Evolutionary conservation across 2,113 vertebrate genomes (phyloP).

Genomic region (Oreochromis spilurus): DNA sequence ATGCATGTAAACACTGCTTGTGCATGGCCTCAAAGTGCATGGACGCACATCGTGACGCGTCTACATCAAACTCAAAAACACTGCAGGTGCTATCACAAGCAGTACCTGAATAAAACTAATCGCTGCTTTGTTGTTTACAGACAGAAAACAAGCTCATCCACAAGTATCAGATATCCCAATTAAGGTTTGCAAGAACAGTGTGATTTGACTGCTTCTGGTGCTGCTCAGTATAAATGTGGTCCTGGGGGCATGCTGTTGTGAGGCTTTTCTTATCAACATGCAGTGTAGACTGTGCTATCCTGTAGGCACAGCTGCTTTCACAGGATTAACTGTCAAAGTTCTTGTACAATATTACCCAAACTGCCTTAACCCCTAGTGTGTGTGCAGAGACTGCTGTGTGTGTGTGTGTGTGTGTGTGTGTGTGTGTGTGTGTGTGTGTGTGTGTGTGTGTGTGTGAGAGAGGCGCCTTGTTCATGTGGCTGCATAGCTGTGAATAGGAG

Average conservation of each 20-base stretch:
- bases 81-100: not conserved
- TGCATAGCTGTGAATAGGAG: not conserved
- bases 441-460: not conserved
- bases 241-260: slow-evolving; percentile 13
- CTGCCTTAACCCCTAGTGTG: not conserved
- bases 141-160: not conserved
- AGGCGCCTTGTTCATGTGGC: not conserved
- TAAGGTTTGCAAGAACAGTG: slow-evolving; percentile 4
- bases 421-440: not conserved
- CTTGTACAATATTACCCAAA: slow-evolving; percentile 9
- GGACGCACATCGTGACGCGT: not conserved
- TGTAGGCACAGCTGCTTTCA: slow-evolving; percentile 7
- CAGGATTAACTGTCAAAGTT: slow-evolving; percentile 30
- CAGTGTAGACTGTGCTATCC: not conserved
- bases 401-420: not conserved
- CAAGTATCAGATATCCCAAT: slow-evolving; percentile 24
- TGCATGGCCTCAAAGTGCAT: not conserved
- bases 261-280: slow-evolving; percentile 33
- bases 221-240: slow-evolving; percentile 16
- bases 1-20: not conserved
- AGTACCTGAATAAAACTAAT: not conserved
- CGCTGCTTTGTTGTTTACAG: not conserved
- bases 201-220: not conserved
- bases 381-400: not conserved
- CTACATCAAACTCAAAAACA: not conserved